A percentile compares a stretch with the other conserved stretches of the same genome.
Conservation (phyloP, 2,888 invertebrate genomes). For the Campaea margaritaria region DNA sequence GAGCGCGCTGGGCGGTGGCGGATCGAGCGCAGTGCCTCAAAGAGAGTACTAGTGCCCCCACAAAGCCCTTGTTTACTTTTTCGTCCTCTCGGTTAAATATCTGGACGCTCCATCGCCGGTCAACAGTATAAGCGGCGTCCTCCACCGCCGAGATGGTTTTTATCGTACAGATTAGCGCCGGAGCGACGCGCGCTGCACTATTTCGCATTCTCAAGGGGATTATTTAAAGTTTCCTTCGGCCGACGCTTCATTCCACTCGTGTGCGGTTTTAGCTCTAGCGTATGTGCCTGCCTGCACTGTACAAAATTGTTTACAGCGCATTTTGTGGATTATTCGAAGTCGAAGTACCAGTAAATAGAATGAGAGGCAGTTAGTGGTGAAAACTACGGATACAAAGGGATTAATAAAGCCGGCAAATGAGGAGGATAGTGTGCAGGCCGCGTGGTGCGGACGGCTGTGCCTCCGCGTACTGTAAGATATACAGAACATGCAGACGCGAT, state of each 20-base stretch:
- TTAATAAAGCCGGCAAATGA: conserved; percentile 18
- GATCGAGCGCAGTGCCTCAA: conserved; percentile 50
- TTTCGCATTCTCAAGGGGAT: conserved; percentile 64
- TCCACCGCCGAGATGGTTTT: conserved; percentile 59
- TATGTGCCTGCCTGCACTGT: conserved; percentile 8
- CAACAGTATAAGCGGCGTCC: conserved; percentile 65
- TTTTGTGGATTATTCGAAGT: conserved; percentile 5
- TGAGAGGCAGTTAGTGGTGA: not conserved
- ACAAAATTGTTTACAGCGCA: conserved; percentile 6
- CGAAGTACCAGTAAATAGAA: not conserved
- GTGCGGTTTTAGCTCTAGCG: conserved; percentile 34
- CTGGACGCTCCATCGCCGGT: conserved; percentile 68
- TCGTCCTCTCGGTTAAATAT: conserved; percentile 66
- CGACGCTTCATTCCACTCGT: conserved; percentile 39
- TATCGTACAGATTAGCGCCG: conserved; percentile 66
- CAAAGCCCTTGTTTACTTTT: conserved; percentile 70
- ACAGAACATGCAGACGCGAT: conserved; percentile 60
- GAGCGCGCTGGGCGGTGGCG: conserved; percentile 42
- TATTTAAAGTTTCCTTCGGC: conserved; percentile 63
- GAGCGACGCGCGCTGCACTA: conserved; percentile 61
- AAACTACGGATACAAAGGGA: not conserved
- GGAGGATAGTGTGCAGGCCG: not conserved
- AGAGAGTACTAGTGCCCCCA: conserved; percentile 47
- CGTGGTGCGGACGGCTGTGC: no score
- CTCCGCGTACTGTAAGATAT: conserved; percentile 54